A percentile compares a stretch with the other conserved stretches of the same genome.
phyloP scores from a whole-genome alignment of 37 sponge, comb jelly and placozoan species.

The Diacarnus erythraeanus region DNA sequence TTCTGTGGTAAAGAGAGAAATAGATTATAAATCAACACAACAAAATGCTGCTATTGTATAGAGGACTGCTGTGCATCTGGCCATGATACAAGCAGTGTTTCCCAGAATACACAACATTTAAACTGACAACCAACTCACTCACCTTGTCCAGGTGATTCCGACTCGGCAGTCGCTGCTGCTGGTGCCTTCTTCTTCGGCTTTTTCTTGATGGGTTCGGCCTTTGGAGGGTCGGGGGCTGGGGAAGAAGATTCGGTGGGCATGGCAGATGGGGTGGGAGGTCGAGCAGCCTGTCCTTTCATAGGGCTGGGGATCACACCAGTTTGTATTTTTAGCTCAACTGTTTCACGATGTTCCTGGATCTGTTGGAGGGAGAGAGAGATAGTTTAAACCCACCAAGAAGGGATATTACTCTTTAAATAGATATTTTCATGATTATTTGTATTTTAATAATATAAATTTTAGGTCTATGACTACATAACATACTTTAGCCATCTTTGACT shows the following conservation, averaged over 20 bases:
- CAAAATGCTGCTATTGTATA: too few species aligned
- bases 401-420: background rate
- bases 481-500: slow-evolving; percentile 78
- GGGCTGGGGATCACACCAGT: slow-evolving; percentile 45
- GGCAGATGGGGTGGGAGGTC: slow-evolving; percentile 17
- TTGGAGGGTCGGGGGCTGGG: background rate
- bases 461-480: too few species aligned
- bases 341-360: slow-evolving; percentile 76
- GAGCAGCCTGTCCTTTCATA: slow-evolving; percentile 41
- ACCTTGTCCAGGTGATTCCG: slow-evolving; percentile 1
- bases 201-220: slow-evolving; percentile 10
- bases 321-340: slow-evolving; percentile 69
- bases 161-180: background rate
- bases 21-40: too few species aligned
- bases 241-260: background rate
- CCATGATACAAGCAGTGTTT: too few species aligned
- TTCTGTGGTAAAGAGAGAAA: background rate
- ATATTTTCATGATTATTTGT: background rate
- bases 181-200: slow-evolving; percentile 36
- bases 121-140: too few species aligned
- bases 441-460: background rate
- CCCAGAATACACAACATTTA: too few species aligned
- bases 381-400: background rate
- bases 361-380: background rate
- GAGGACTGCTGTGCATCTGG: too few species aligned